These are phyloP conservation scores for Megalops cyprinoides DNA, from an alignment of 2,797 vertebrate genomes.

Conservation along the genomic window DNA sequence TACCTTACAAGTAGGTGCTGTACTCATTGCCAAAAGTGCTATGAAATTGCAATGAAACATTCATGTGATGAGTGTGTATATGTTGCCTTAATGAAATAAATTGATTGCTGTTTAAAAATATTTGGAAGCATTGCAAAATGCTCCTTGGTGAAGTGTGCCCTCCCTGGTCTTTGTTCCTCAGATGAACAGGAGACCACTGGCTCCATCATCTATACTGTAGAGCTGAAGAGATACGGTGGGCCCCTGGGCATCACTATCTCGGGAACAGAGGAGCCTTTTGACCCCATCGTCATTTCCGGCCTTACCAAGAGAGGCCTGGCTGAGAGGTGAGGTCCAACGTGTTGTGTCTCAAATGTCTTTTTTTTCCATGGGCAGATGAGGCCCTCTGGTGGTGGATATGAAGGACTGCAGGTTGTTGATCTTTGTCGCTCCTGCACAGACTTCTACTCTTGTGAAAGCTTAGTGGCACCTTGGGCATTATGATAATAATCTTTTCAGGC, in stretches of 20 bases:
- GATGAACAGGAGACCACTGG: constrained; percentile 95
- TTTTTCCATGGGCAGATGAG: neutral
- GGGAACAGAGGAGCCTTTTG: constrained; percentile 95
- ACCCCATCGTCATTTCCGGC: constrained; percentile 94
- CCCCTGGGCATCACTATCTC: constrained; percentile 98
- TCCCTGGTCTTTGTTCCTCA: constrained; percentile 48
- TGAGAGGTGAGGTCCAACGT: constrained; percentile 81
- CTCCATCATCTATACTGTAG: constrained; percentile 97
- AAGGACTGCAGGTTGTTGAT: constrained; percentile 18
- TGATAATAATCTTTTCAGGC: constrained; percentile 18
- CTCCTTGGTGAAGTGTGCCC: neutral
- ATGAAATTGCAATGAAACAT: too few species aligned
- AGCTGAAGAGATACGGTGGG: constrained; percentile 91
- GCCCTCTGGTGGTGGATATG: constrained; percentile 30
- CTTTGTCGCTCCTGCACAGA: neutral
- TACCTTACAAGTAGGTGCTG: constrained; percentile 2
- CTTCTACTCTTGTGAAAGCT: neutral
- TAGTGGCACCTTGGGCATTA: neutral
- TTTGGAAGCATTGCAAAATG: too few species aligned
- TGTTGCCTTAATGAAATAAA: too few species aligned
- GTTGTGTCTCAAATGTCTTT: neutral
- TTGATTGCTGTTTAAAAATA: neutral
- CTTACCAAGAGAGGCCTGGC: constrained; percentile 93
- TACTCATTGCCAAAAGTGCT: too few species aligned
- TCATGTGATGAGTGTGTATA: too few species aligned